phyloP scores from a whole-genome alignment of 2,113 vertebrate species.

The Lepisosteus oculatus region DNA sequence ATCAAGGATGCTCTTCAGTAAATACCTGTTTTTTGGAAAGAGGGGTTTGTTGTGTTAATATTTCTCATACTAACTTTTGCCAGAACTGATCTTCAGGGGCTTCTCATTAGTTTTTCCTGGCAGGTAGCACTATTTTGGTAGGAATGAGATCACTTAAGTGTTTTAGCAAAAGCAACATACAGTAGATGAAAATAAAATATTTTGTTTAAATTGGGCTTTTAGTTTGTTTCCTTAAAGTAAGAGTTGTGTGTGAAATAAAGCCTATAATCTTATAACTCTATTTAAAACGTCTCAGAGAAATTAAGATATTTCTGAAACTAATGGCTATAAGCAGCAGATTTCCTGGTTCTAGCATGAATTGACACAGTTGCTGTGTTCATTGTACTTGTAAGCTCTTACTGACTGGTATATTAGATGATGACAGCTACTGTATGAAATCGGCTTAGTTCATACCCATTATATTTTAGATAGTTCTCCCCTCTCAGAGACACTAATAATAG shows the following conservation, averaged over 20 bases:
- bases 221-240: too few relatives aligned
- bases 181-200: conserved; percentile 12
- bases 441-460: neutral
- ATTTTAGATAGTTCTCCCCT: too few relatives aligned
- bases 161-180: conserved; percentile 51
- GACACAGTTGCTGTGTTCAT: neutral
- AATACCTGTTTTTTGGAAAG: too few relatives aligned
- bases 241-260: too few relatives aligned
- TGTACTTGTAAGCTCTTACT: neutral
- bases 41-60: too few relatives aligned
- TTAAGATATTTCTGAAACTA: too few relatives aligned
- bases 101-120: conserved; percentile 50
- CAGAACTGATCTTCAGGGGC: conserved; percentile 67
- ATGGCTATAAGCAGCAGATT: neutral
- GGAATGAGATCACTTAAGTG: conserved; percentile 62
- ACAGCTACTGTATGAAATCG: neutral
- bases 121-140: conserved; percentile 69
- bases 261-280: too few relatives aligned
- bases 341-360: neutral
- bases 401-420: neutral
- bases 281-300: too few relatives aligned
- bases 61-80: too few relatives aligned
- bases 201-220: too few relatives aligned
- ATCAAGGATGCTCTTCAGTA: too few relatives aligned
- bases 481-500: too few relatives aligned